A percentile compares a stretch with the other conserved stretches of the same genome.
phyloP scores from a whole-genome alignment of 2,797 vertebrate species.

The Podargus strigoides region DNA sequence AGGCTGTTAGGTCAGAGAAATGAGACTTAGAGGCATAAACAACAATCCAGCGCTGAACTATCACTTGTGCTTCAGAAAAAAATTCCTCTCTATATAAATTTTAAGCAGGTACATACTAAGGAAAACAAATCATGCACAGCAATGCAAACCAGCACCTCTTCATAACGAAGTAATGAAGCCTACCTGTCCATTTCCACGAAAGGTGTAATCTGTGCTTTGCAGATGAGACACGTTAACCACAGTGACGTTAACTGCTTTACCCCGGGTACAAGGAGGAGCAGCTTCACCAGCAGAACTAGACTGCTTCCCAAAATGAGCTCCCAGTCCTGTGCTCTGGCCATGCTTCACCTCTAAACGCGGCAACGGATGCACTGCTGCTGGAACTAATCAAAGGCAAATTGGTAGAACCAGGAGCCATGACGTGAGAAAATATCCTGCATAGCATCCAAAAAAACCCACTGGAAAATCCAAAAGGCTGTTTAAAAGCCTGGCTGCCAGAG shows the following conservation, averaged over 20 bases:
- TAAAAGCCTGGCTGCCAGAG: background rate
- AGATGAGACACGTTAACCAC: background rate
- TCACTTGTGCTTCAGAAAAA: background rate
- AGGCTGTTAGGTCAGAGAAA: constrained; percentile 10
- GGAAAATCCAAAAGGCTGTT: constrained; percentile 21
- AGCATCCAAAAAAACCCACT: background rate
- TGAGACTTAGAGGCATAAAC: constrained; percentile 25
- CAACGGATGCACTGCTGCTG: background rate
- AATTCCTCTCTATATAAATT: background rate
- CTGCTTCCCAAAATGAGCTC: background rate
- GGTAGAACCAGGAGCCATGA: background rate
- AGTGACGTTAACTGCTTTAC: background rate
- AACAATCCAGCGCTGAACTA: background rate
- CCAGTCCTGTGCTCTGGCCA: background rate
- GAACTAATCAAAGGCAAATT: constrained; percentile 44
- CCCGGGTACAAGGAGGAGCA: background rate
- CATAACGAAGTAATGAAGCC: background rate
- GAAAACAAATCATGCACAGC: background rate
- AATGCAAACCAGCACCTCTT: background rate
- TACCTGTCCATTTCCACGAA: background rate
- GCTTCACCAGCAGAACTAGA: background rate
- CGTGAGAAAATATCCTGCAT: background rate
- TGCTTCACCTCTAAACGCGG: background rate
- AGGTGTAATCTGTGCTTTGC: background rate
- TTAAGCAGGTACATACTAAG: background rate